Percentiles rank a stretch among this genome's conserved stretches.
phyloP scores from a whole-genome alignment of 2,888 invertebrate genomes.

The Galeopsomyia nigrocyanea region DNA sequence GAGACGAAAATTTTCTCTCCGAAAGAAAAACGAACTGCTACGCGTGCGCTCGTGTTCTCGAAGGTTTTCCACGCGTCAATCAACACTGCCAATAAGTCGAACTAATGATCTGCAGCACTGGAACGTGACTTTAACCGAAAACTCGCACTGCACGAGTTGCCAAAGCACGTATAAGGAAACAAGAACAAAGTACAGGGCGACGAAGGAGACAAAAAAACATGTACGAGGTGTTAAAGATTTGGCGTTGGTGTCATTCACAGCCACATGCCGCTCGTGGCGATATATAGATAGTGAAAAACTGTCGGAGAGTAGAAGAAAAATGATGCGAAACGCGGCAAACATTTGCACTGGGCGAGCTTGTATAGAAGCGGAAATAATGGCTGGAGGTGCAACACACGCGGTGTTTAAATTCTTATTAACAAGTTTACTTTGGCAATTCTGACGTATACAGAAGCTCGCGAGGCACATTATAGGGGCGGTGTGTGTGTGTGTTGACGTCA shows the following conservation, averaged over 20 bases:
- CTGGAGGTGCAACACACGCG: too few relatives aligned
- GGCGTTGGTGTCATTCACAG: conserved; percentile 36
- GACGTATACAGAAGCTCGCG: too few relatives aligned
- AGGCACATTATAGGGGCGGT: too few relatives aligned
- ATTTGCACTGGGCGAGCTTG: conserved; percentile 24
- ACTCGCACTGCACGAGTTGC: too few relatives aligned
- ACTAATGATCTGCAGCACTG: conserved; percentile 17
- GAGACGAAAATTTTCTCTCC: conserved; percentile 26
- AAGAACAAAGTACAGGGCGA: conserved; percentile 22
- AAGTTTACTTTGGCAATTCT: background rate
- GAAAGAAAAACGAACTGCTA: background rate
- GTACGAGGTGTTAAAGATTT: conserved; percentile 33
- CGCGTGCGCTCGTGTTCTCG: too few relatives aligned
- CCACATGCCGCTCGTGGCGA: too few relatives aligned
- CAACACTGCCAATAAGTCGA: conserved; percentile 11
- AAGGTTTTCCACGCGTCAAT: conserved; percentile 16
- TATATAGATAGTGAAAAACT: conserved; percentile 20
- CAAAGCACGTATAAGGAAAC: background rate
- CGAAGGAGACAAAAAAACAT: background rate
- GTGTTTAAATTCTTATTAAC: conserved; percentile 35
- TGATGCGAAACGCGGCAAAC: conserved; percentile 9
- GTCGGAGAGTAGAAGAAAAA: conserved; percentile 27
- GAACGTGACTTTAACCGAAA: too few relatives aligned
- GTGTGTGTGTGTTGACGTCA: conserved; percentile 11
- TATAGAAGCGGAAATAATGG: too few relatives aligned